Evolutionary conservation across 2,797 vertebrate genomes (phyloP).

Genomic region (Takifugu rubripes): DNA sequence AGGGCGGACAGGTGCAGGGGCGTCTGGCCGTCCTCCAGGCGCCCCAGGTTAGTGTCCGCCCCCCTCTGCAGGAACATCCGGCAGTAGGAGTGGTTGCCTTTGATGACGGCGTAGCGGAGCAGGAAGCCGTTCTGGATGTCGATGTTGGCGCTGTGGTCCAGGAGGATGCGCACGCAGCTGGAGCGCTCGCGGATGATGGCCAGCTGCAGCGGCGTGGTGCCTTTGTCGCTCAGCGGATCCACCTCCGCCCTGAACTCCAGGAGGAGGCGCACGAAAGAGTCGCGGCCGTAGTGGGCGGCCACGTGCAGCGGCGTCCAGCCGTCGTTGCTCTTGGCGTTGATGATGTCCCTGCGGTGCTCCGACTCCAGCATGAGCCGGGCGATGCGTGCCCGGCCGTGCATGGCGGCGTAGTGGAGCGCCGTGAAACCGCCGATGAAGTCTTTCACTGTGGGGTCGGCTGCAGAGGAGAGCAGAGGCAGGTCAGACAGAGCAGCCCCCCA

Average conservation of each 20-base stretch:
- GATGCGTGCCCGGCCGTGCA: slow-evolving; percentile 95
- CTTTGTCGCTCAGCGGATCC: slow-evolving; percentile 97
- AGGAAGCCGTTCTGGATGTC: slow-evolving; percentile 98
- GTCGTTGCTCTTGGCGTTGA: slow-evolving; percentile 97
- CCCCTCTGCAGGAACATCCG: slow-evolving; percentile 98
- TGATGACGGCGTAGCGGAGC: slow-evolving; percentile 95
- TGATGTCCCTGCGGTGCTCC: slow-evolving; percentile 90
- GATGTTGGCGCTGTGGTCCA: slow-evolving; percentile 97
- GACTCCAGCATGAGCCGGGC: slow-evolving; percentile 96
- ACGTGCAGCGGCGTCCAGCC: slow-evolving; percentile 98
- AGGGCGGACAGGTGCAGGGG: slow-evolving; percentile 97
- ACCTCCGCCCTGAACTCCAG: slow-evolving; percentile 97
- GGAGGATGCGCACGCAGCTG: slow-evolving; percentile 95
- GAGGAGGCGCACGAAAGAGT: slow-evolving; percentile 94
- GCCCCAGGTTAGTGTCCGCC: slow-evolving; percentile 95
- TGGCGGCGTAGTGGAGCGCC: slow-evolving; percentile 96
- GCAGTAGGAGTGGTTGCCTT: slow-evolving; percentile 98
- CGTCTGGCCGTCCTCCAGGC: slow-evolving; percentile 96
- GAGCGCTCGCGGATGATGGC: slow-evolving; percentile 98
- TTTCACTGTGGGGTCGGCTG: slow-evolving; percentile 97
- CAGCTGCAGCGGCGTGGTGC: slow-evolving; percentile 93
- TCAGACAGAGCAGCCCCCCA: background rate
- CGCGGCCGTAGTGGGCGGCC: slow-evolving; percentile 95
- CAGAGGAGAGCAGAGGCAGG: background rate
- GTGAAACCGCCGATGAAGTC: slow-evolving; percentile 98